Base-by-base conservation (phyloP, 1,140 invertebrate species). In the Hypsibius dujardini region DNA sequence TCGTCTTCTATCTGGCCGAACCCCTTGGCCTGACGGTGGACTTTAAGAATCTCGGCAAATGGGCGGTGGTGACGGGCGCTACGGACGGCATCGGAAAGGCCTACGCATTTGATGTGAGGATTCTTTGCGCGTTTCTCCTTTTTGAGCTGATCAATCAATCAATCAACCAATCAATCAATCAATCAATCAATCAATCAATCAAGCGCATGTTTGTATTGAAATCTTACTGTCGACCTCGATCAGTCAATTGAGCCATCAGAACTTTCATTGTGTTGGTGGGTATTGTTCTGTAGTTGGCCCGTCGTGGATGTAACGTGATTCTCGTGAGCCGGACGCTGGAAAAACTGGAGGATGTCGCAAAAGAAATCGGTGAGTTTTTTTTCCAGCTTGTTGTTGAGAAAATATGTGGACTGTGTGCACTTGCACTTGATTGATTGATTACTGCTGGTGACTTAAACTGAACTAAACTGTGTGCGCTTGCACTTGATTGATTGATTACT, bases 31-130 rank as follows among this genome's bases (percentile, higher is more conserved):
- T 7, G n/a, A 56, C 50, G 7, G 50, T 56, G 7, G 50, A 56
- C 50, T 56, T 56, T n/a, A 56, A n/a, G n/a, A 56, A 56, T 7
- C n/a, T 56, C 50, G 50, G 50, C 7, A 56, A 56, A 56, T 56
- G 50, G 50, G 50, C 50, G 85, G 88, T 95, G 72, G 81, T 94
- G 0, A 95, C 92, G 47, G 92, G 92, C 46, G 86, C 88, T 1
- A 94, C 92, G 2, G 90, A 94, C 83, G 92, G 92, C 3, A 86
- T 95, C 75, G 92, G 92, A n/a, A 90, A 89, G 79, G 89, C 88
- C 1, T 94, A 88, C 78, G 88, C 89, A 1, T 84, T 86, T 77
- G 85, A 87, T 75, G 84, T 87, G 80, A 80, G 74, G 47, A 67
- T n/a, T n/a, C n/a, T n/a, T n/a, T n/a, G n/a, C n/a, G n/a, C n/a